Percentiles rank a stretch among this genome's conserved stretches.
phyloP scores from a whole-genome alignment of 2,888 invertebrate genomes.

The Drosophila mulleri region DNA sequence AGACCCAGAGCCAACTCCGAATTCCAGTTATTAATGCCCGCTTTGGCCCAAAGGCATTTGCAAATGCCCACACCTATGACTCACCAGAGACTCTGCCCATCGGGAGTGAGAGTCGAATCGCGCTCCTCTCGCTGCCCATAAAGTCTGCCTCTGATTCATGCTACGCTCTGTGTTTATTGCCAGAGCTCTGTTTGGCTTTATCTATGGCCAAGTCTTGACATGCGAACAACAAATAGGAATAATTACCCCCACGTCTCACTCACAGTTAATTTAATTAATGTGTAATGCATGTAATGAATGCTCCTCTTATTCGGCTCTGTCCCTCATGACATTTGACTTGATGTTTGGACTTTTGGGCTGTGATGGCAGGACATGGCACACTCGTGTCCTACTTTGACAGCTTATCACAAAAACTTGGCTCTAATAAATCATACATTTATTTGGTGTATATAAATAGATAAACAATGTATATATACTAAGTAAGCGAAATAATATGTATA shows the following conservation, averaged over 20 bases:
- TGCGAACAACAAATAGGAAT: conserved; percentile 58
- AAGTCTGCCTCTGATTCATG: conserved; percentile 61
- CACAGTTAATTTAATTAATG: conserved; percentile 72
- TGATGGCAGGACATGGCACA: not conserved
- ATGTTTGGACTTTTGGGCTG: conserved; percentile 9
- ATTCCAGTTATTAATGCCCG: conserved; percentile 50
- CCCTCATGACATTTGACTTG: conserved; percentile 53
- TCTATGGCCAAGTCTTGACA: conserved; percentile 64
- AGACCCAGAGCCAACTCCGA: conserved; percentile 14
- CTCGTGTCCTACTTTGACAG: conserved; percentile 7
- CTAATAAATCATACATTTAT: conserved; percentile 1
- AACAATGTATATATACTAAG: not conserved
- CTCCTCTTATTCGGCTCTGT: conserved; percentile 41
- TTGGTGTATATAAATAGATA: not conserved
- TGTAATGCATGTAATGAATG: conserved; percentile 48
- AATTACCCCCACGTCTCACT: conserved; percentile 56
- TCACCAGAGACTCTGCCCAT: conserved; percentile 39
- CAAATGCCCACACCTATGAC: conserved; percentile 51
- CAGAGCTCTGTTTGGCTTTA: conserved; percentile 25
- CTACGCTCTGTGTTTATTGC: conserved; percentile 15
- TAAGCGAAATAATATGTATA: not conserved
- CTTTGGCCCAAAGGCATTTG: conserved; percentile 56
- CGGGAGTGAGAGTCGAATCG: not conserved
- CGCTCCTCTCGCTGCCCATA: conserved; percentile 31
- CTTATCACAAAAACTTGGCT: conserved; percentile 16